phyloP scores from a whole-genome alignment of 2,888 invertebrate species.

The Pyralis farinalis region DNA sequence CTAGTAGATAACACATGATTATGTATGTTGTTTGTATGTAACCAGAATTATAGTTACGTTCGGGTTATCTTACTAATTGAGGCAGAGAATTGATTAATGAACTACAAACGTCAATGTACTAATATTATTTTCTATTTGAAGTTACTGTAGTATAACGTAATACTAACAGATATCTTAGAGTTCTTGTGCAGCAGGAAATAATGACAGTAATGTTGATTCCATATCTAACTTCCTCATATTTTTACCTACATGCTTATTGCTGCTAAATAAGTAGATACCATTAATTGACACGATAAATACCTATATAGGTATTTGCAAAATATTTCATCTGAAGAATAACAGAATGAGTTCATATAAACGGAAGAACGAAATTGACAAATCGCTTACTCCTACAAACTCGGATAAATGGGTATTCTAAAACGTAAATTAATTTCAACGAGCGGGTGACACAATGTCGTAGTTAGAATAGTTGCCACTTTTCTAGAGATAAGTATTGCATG shows the following conservation, averaged over 20 bases:
- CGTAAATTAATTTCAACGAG: slow-evolving; percentile 32
- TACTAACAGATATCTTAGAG: too few species aligned
- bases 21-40: background rate
- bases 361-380: slow-evolving; percentile 36
- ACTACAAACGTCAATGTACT: background rate
- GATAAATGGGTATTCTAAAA: slow-evolving; percentile 36
- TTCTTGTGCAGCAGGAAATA: too few species aligned
- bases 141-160: too few species aligned
- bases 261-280: too few species aligned
- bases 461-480: slow-evolving; percentile 39
- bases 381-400: slow-evolving; percentile 32
- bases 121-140: background rate
- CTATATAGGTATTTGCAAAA: too few species aligned
- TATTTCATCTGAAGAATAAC: too few species aligned
- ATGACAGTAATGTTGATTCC: too few species aligned
- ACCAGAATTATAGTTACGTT: background rate
- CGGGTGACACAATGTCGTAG: slow-evolving; percentile 29
- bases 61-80: background rate
- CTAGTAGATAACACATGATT: background rate
- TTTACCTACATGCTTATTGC: too few species aligned
- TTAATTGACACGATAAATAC: too few species aligned
- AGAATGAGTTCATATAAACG: too few species aligned
- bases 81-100: slow-evolving; percentile 1
- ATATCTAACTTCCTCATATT: too few species aligned
- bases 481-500: slow-evolving; percentile 29